Evolutionary conservation across 2,797 vertebrate genomes (phyloP).

Genomic region (Acrossocheilus wenchowensis): DNA sequence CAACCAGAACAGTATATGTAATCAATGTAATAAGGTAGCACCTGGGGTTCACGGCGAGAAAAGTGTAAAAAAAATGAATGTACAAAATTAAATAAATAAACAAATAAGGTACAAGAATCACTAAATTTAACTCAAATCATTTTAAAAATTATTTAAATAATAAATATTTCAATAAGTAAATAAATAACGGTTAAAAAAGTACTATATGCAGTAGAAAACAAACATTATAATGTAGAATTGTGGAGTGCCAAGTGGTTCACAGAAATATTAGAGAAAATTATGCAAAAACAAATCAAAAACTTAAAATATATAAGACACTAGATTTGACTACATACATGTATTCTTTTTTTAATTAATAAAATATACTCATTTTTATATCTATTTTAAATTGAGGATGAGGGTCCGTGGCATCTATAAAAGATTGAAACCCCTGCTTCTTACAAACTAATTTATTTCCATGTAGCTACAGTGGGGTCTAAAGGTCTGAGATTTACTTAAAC

Average conservation of each 20-base stretch:
- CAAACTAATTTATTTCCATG: too few relatives aligned
- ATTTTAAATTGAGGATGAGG: not conserved
- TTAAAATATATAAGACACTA: not conserved
- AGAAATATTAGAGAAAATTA: too few relatives aligned
- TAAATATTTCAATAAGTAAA: not conserved
- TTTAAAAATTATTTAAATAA: not conserved
- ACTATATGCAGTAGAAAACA: not conserved
- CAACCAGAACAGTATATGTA: too few relatives aligned
- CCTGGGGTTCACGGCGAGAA: too few relatives aligned
- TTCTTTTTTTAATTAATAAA: not conserved
- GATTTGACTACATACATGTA: not conserved
- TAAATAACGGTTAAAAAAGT: not conserved
- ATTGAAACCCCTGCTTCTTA: not conserved
- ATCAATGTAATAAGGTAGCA: too few relatives aligned
- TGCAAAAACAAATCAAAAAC: not conserved
- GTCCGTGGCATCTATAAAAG: not conserved
- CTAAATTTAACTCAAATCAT: not conserved
- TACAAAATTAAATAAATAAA: too few relatives aligned
- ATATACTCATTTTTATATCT: not conserved
- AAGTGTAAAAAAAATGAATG: too few relatives aligned
- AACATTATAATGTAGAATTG: not conserved
- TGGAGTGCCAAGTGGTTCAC: not conserved
- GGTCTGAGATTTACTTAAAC: not conserved
- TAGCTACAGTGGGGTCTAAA: not conserved
- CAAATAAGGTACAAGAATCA: too few relatives aligned